Evolutionary conservation across 1,140 invertebrate species (phyloP).

Genomic region (Fopius arisanus): DNA sequence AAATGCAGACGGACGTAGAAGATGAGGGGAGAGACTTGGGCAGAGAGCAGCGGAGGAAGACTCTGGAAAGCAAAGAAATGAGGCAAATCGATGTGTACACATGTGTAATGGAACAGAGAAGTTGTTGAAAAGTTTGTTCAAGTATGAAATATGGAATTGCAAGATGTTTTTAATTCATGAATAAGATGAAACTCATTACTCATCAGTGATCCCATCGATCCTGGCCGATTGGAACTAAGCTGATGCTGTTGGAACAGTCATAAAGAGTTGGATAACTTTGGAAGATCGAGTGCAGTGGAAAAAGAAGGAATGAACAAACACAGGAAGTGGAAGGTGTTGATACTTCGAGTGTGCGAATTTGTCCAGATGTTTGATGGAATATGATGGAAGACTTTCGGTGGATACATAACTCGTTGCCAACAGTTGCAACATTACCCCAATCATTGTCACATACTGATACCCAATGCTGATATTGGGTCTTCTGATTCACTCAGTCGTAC

Average conservation of each 20-base stretch:
- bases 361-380: conserved; percentile 50
- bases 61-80: background rate
- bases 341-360: conserved; percentile 34
- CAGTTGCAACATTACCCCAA: background rate
- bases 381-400: conserved; percentile 47
- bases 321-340: conserved; percentile 33
- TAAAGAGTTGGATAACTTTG: conserved; percentile 17
- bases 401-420: background rate
- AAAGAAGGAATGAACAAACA: conserved; percentile 20
- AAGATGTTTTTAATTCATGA: background rate
- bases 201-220: too few relatives aligned
- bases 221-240: background rate
- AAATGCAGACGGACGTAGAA: conserved; percentile 51
- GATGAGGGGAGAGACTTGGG: conserved; percentile 36
- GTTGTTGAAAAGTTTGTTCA: background rate
- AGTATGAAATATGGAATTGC: background rate
- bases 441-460: background rate
- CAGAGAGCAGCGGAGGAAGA: background rate
- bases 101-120: background rate
- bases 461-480: background rate
- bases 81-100: background rate
- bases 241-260: background rate
- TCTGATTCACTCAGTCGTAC: background rate
- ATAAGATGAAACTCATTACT: too few relatives aligned
- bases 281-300: conserved; percentile 14